Evolutionary conservation across 1,140 invertebrate species (phyloP).

Genomic region (Lanistes nyassanus): DNA sequence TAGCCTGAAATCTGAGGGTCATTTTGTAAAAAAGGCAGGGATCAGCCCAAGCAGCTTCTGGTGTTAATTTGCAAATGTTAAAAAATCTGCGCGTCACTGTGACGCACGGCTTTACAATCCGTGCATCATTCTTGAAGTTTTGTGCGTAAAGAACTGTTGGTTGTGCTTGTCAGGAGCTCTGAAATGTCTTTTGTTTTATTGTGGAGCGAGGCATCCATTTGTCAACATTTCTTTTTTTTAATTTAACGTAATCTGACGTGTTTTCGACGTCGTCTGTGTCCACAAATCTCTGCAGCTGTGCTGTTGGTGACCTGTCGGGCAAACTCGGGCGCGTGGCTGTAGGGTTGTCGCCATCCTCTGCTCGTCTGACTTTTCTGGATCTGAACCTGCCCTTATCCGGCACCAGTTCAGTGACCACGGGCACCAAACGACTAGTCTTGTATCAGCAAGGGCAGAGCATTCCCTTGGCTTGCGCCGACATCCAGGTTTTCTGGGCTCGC

Average conservation of each 20-base stretch:
- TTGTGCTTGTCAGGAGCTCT: neutral
- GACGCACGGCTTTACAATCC: too few relatives aligned
- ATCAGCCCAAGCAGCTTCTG: too few relatives aligned
- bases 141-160: neutral
- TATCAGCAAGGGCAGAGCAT: conserved; percentile 51
- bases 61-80: too few relatives aligned
- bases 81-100: too few relatives aligned
- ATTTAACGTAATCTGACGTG: too few relatives aligned
- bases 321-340: conserved; percentile 77
- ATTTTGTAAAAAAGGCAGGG: too few relatives aligned
- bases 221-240: neutral
- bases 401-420: conserved; percentile 60
- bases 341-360: conserved; percentile 70
- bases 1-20: too few relatives aligned
- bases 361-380: conserved; percentile 27
- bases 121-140: too few relatives aligned
- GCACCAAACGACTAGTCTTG: conserved; percentile 53
- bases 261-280: neutral
- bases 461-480: conserved; percentile 80
- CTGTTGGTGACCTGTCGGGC: conserved; percentile 82
- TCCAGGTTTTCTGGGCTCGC: conserved; percentile 55
- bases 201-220: neutral
- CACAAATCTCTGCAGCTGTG: conserved; percentile 59
- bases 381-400: conserved; percentile 36
- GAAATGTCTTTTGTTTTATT: neutral